phyloP scores from a whole-genome alignment of 53 echinoderm and acorn worm species.

The Arbacia lixula region DNA sequence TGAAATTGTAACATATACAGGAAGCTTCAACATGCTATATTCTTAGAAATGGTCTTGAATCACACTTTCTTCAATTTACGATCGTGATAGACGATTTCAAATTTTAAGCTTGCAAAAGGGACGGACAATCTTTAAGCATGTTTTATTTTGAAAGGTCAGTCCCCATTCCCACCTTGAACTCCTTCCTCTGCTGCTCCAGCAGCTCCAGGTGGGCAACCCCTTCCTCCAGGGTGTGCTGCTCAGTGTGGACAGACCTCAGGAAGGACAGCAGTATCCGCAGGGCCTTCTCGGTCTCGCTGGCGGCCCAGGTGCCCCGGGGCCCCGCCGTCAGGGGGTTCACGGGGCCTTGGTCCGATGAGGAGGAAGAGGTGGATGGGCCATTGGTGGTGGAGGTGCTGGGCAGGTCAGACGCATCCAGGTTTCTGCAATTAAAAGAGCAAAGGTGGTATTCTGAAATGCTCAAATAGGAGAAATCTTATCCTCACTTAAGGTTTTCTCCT shows the following conservation, averaged over 20 bases:
- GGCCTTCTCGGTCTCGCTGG: constrained; percentile 79
- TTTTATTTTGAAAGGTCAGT: too few relatives aligned
- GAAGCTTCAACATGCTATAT: too few relatives aligned
- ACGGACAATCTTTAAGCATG: too few relatives aligned
- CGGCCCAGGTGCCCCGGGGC: constrained; percentile 88
- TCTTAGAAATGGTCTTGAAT: too few relatives aligned
- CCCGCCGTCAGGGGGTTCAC: constrained; percentile 41
- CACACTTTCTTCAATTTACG: too few relatives aligned
- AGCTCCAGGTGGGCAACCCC: constrained; percentile 68
- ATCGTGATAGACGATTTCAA: too few relatives aligned
- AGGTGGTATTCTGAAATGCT: too few relatives aligned
- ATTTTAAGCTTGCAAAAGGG: too few relatives aligned
- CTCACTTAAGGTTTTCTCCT: too few relatives aligned
- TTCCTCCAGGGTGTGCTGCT: constrained; percentile 57
- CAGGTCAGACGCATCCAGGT: not conserved
- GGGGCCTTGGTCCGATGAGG: not conserved
- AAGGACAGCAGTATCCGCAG: constrained; percentile 70
- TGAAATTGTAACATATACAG: too few relatives aligned
- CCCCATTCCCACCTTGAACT: constrained; percentile 80
- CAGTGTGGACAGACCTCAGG: constrained; percentile 55
- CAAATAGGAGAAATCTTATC: too few relatives aligned
- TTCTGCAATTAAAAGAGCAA: not conserved
- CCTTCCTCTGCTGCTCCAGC: constrained; percentile 88
- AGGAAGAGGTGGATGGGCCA: not conserved
- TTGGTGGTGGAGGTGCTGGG: not conserved